Conservation (phyloP, 2,797 vertebrate genomes). For the Sebastes paucispinis region DNA sequence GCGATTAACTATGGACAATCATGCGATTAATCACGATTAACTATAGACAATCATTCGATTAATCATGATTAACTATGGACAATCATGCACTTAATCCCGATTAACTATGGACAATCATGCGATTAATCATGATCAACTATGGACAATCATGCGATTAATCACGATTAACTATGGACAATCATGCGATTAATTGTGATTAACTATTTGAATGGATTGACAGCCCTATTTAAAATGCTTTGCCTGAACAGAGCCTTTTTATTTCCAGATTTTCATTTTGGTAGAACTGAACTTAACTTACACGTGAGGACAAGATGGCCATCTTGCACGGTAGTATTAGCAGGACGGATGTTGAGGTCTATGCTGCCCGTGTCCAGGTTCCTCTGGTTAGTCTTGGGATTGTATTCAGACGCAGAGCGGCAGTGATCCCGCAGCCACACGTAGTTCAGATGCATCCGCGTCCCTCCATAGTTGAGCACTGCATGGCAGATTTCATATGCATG, state of each 20-base stretch:
- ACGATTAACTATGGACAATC: too few species aligned
- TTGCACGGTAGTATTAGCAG: constrained; percentile 77
- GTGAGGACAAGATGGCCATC: constrained; percentile 85
- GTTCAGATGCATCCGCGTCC: constrained; percentile 83
- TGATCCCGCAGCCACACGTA: constrained; percentile 95
- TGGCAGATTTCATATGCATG: background rate
- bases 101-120: too few species aligned
- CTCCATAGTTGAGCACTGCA: constrained; percentile 82
- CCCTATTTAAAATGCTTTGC: background rate
- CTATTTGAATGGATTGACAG: too few species aligned
- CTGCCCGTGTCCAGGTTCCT: constrained; percentile 89
- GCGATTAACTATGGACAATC: too few species aligned
- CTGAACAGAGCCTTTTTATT: background rate
- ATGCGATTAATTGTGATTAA: too few species aligned
- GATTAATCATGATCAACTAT: too few species aligned
- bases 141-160: too few species aligned
- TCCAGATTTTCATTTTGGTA: background rate
- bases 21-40: too few species aligned
- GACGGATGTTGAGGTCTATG: constrained; percentile 87
- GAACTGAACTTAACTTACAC: constrained; percentile 81
- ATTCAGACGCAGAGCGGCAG: constrained; percentile 90
- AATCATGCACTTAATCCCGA: too few species aligned
- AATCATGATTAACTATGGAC: too few species aligned
- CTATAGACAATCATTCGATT: too few species aligned
- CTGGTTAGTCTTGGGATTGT: constrained; percentile 88